These are phyloP conservation scores for Mythimna vitellina DNA, from an alignment of 2,888 invertebrate species.

Conservation along the genomic window DNA sequence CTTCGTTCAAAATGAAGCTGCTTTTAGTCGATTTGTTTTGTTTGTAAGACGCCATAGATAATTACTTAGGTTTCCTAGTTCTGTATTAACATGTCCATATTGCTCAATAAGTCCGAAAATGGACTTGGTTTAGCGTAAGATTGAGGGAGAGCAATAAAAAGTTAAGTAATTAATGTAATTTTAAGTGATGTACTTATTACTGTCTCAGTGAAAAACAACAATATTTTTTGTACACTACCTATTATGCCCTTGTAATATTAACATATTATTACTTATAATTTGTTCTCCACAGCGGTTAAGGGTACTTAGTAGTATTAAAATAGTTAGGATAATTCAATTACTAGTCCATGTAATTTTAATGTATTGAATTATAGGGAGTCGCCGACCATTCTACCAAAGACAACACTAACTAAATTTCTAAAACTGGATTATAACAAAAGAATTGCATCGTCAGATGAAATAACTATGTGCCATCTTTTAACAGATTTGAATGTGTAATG, in stretches of 20 bases:
- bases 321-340: conserved; percentile 90
- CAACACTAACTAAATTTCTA: not conserved
- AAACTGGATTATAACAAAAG: conserved; percentile 17
- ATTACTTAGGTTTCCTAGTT: conserved; percentile 75
- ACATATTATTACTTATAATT: conserved; percentile 71
- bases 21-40: conserved; percentile 51
- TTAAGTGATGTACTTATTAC: conserved; percentile 79
- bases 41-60: conserved; percentile 64
- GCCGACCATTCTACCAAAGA: conserved; percentile 74
- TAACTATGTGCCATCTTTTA: conserved; percentile 17
- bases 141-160: conserved; percentile 86
- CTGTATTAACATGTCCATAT: conserved; percentile 85
- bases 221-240: conserved; percentile 75
- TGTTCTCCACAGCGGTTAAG: conserved; percentile 90
- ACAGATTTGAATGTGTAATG: conserved; percentile 11
- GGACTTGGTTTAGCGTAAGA: conserved; percentile 85
- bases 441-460: conserved; percentile 22
- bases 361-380: conserved; percentile 85
- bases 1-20: conserved; percentile 59
- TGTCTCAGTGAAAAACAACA: conserved; percentile 76
- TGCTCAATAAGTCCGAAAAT: conserved; percentile 87
- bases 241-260: conserved; percentile 79
- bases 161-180: conserved; percentile 77
- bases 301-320: conserved; percentile 82
- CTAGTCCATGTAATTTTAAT: conserved; percentile 90